Base-by-base conservation (phyloP, 1,140 invertebrate species). In the Nephila pilipes region DNA sequence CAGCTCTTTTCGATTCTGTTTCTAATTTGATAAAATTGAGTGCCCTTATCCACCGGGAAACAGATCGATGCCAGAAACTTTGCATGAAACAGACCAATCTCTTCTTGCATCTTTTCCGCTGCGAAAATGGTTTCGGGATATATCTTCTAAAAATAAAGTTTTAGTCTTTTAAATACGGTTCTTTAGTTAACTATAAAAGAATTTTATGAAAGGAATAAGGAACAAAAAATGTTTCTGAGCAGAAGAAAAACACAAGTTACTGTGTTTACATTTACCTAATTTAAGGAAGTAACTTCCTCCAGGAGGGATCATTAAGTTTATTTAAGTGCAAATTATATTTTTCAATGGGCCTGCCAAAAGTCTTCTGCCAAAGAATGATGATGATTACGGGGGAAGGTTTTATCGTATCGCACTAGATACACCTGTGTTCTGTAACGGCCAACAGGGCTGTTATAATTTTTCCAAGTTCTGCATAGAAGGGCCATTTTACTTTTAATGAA, bases 211-310 rank as follows among this genome's bases (percentile, higher is more conserved):
- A 65, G 25, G 12, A 65, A 0, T 2, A 25, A 10, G 10, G 25
- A 65, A 65, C n/a, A 65, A 65, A 25, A n/a, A 65, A 65, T 46
- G 46, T 46, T 46, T 46, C 12, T 10, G 63, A 25, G 63, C 1
- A 36, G 29, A 5, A 29, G 32, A 32, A 36, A 36, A 75, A 75
- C 6, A 32, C 18, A 32, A 60, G 58, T 60, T 18, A 25, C 69
- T 6, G 69, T 36, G 69, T 75, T 75, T 75, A 75, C 69, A 16
- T 75, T 75, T 36, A 12, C 69, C 29, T 75, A 75, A 75, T 75
- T 75, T 36, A 75, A 36, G 69, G 29, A 36, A 16, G 29, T 18
- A 36, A 32, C 18, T 29, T 75, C 18, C 16, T 18, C 69, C 29
- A 32, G 29, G 69, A 6, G 29, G 69, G 20, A 29, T 75, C 69